phyloP scores from a whole-genome alignment of 2,113 vertebrate genomes.

The Corythaeola cristata region DNA sequence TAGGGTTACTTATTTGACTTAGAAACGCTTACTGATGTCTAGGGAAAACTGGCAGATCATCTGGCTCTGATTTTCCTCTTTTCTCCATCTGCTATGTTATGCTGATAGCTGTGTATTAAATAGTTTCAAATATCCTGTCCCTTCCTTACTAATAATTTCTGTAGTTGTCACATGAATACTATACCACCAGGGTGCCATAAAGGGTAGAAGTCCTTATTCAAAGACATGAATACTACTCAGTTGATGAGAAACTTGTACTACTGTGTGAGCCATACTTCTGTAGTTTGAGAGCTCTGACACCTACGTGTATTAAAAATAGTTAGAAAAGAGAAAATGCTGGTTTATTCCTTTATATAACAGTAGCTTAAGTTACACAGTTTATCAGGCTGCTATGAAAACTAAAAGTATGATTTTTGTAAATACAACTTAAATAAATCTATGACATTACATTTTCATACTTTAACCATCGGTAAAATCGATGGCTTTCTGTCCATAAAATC shows the following conservation, averaged over 20 bases:
- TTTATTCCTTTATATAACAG: background rate
- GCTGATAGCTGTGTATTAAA: background rate
- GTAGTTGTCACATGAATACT: background rate
- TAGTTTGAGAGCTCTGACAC: background rate
- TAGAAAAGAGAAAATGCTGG: background rate
- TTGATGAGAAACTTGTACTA: background rate
- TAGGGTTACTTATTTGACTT: background rate
- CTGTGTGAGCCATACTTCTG: background rate
- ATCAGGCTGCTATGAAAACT: background rate
- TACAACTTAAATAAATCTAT: background rate
- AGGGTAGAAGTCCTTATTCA: background rate
- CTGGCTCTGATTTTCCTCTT: background rate
- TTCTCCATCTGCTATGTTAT: background rate
- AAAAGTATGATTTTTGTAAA: background rate
- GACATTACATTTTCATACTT: background rate
- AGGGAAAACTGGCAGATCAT: background rate
- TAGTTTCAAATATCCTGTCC: background rate
- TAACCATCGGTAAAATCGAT: background rate
- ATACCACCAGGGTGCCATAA: background rate
- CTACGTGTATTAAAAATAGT: background rate
- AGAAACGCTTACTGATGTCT: background rate
- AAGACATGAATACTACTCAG: background rate
- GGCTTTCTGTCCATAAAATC: background rate
- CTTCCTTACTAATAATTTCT: background rate
- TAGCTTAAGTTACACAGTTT: background rate